Evolutionary conservation across 2,888 invertebrate species (phyloP), one percentile per base, ranked within the genome.

Genomic region (Ophonus ardosiacus): DNA sequence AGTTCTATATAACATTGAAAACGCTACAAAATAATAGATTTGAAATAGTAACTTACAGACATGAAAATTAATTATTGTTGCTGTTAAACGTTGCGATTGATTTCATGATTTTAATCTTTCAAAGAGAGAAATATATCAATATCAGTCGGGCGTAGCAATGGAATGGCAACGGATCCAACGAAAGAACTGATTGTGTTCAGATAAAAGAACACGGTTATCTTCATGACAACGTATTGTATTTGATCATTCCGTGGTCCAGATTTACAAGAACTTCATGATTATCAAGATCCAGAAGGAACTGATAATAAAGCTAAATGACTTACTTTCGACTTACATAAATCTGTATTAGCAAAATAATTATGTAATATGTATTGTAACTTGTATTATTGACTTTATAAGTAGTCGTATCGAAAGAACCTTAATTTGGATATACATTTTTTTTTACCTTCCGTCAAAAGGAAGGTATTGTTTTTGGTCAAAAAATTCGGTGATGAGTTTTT

Each of bases 21-120:
- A 74, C 18, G 43, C 31, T 43, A 18, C 43, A 74, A 74, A 40
- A 74, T 40, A 74, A 74, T 74, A 78, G 57, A 78, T 78, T 57
- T 78, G 78, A 78, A 78, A 57, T 57, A 78, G 13, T 57, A 24
- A 76, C 21, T 21, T 21, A 51, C 18, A 74, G 78, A 78, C 78
- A 57, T 78, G 78, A 78, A 78, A 78, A 78, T 78, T 78, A 78
- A 78, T 78, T 78, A 78, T 57, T 78, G 78, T 74, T 78, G 78
- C 78, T 57, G 78, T 78, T 76, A 78, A 78, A 78, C 17, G 56
- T n/a, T 57, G 78, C 78, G 56, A 78, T 78, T 78, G 78, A 78
- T 78, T 78, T 78, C 78, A 57, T 78, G 78, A 78, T 78, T 78
- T 78, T 78, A 78, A 78, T 78, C 78, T 78, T 8, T 56, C 18